Evolutionary conservation across 2,113 vertebrate genomes (phyloP), one percentile per base, ranked within the genome.

Genomic region (Willisornis vidua): DNA sequence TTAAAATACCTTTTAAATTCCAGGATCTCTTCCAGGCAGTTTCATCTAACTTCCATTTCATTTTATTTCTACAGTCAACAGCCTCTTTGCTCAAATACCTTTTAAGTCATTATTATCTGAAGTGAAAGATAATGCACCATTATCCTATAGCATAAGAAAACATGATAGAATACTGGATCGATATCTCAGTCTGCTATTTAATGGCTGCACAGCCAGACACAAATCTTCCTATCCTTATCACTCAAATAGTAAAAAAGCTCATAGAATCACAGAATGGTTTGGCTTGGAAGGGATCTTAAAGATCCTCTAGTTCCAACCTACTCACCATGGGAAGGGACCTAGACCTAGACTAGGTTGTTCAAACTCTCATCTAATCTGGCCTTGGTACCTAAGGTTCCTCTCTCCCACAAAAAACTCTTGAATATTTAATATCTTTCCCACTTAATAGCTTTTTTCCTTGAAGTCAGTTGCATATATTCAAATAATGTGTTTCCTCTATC

Each of bases 101-200:
- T 96, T 96, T 92, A 96, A 95, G 95, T 95, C 95, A 96, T 97
- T 94, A 93, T 94, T 97, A 96, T 88, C 97, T 45, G 37, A 97
- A 97, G 88, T 93, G 78, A 89, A 95, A 94, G 94, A 95, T 94
- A 98, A 97, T 95, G 83, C 88, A 90, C 65, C 83, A 92, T 97
- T 97, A 93, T 67, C 55, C 95, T 96, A 73, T 81, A 97, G 73
- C 76, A 90, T 74, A 95, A 94, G 71, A 97, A 97, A 68, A n/a
- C 20, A 80, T 51, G 75, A 95, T 95, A 89, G 89, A 97, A 92
- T 93, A 91, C 58, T 72, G 96, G 96, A 98, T 98, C 94, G 0
- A 96, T 98, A 98, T 91, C 93, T 87, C 85, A 78, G 89, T 76
- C 91, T 94, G 85, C 91, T 90, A 97, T 95, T 97, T 97, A 97